A percentile compares a stretch with the other conserved stretches of the same genome.
phyloP scores from a whole-genome alignment of 2,113 vertebrate genomes.

The Cinclus mexicanus region DNA sequence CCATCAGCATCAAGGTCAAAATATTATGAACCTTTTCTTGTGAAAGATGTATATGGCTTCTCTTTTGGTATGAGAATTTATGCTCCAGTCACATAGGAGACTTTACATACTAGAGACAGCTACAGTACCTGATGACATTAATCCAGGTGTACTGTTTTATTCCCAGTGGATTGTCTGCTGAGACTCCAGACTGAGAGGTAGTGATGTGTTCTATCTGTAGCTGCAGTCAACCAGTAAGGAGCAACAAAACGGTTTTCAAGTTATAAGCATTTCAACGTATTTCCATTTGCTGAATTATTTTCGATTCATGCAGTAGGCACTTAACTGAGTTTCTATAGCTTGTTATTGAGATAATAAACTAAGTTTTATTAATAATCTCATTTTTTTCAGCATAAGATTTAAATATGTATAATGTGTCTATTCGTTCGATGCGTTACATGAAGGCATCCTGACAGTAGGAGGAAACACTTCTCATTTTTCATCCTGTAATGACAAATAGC shows the following conservation, averaged over 20 bases:
- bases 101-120: not conserved
- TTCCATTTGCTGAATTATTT: conserved; percentile 23
- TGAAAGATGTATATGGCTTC: not conserved
- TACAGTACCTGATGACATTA: not conserved
- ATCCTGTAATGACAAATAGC: not conserved
- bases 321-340: not conserved
- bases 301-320: not conserved
- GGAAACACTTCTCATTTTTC: not conserved
- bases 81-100: not conserved
- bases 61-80: not conserved
- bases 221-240: not conserved
- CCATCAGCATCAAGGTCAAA: not conserved
- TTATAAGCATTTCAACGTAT: not conserved
- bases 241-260: not conserved
- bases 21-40: not conserved
- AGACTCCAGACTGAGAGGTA: not conserved
- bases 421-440: not conserved
- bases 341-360: not conserved
- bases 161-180: not conserved
- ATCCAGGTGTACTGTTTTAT: not conserved
- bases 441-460: not conserved
- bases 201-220: not conserved
- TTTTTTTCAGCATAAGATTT: not conserved
- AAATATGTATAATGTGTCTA: not conserved
- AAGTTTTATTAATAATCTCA: not conserved